Percentiles rank a stretch among this genome's conserved stretches.
Evolutionary conservation across 2,888 invertebrate genomes (phyloP).

Genomic region (Tetrapedia diversipes): DNA sequence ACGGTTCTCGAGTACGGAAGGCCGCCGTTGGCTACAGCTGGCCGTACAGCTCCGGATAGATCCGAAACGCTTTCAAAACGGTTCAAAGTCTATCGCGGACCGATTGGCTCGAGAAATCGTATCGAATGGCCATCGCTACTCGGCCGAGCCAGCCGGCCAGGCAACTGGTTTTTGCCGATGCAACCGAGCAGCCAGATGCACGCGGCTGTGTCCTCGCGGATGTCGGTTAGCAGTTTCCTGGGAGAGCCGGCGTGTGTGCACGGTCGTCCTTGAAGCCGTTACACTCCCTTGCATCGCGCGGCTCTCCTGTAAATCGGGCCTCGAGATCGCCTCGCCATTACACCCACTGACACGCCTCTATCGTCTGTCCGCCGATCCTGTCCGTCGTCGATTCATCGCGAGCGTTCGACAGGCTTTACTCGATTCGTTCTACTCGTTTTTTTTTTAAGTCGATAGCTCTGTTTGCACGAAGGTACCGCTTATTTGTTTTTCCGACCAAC

Average conservation of each 20-base stretch:
- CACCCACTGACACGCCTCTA: slow-evolving; percentile 76
- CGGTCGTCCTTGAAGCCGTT: slow-evolving; percentile 79
- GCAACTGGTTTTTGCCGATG: slow-evolving; percentile 68
- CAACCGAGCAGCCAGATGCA: slow-evolving; percentile 57
- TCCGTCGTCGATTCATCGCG: slow-evolving; percentile 18
- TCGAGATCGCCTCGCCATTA: slow-evolving; percentile 66
- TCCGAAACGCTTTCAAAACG: slow-evolving; percentile 14
- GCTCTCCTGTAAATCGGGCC: slow-evolving; percentile 67
- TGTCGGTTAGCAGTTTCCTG: slow-evolving; percentile 80
- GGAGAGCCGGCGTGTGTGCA: slow-evolving; percentile 71
- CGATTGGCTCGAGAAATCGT: slow-evolving; percentile 53
- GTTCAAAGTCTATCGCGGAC: slow-evolving; percentile 17
- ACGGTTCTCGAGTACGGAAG: background rate
- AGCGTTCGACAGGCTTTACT: background rate
- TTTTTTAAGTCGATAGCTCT: background rate
- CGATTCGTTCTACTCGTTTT: background rate
- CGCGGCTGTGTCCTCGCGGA: slow-evolving; percentile 75
- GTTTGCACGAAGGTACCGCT: background rate
- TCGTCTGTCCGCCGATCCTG: slow-evolving; percentile 26
- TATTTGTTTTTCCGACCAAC: no score
- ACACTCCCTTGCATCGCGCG: slow-evolving; percentile 72
- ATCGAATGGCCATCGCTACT: slow-evolving; percentile 52
- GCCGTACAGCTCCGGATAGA: background rate
- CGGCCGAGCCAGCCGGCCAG: slow-evolving; percentile 32
- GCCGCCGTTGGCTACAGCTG: background rate